These are phyloP conservation scores for Sebastes alutus DNA, from an alignment of 2,797 vertebrate genomes.

Conservation along the genomic window DNA sequence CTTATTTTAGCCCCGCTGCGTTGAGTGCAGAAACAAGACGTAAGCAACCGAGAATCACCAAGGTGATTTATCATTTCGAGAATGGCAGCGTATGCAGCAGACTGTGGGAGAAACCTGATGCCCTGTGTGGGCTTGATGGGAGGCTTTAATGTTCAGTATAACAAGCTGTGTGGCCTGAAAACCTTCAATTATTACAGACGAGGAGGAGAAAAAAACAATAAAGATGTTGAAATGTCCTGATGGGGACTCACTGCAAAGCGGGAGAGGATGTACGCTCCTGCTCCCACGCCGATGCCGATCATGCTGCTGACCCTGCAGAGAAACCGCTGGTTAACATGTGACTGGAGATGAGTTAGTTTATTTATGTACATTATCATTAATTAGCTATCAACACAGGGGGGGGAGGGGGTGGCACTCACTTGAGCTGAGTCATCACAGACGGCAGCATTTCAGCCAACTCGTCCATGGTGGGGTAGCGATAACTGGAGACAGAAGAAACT, in stretches of 20 bases:
- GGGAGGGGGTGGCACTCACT: conserved; percentile 77
- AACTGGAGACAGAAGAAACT: conserved; percentile 79
- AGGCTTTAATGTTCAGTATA: conserved; percentile 33
- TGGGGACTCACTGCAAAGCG: conserved; percentile 91
- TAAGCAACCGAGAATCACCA: conserved; percentile 23
- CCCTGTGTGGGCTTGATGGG: conserved; percentile 40
- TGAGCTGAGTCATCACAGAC: conserved; percentile 91
- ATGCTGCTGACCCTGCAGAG: conserved; percentile 89
- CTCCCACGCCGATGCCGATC: conserved; percentile 95
- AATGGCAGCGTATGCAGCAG: conserved; percentile 12
- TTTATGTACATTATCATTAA: conserved; percentile 22
- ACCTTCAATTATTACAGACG: conserved; percentile 24
- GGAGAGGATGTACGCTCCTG: conserved; percentile 93
- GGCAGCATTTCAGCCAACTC: conserved; percentile 95
- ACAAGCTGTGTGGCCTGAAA: conserved; percentile 33
- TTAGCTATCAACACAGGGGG: background rate
- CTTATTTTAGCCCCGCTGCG: conserved; percentile 52
- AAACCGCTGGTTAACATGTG: conserved; percentile 10
- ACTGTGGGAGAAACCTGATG: conserved; percentile 22
- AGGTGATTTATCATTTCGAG: conserved; percentile 55
- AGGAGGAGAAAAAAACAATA: background rate
- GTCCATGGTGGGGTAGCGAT: conserved; percentile 95
- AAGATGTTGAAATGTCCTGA: background rate
- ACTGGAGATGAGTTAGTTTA: background rate
- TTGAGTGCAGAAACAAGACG: conserved; percentile 28